Evolutionary conservation across 2,113 vertebrate species (phyloP), one percentile per base, ranked within the genome.

Genomic region (Vidua chalybeata): DNA sequence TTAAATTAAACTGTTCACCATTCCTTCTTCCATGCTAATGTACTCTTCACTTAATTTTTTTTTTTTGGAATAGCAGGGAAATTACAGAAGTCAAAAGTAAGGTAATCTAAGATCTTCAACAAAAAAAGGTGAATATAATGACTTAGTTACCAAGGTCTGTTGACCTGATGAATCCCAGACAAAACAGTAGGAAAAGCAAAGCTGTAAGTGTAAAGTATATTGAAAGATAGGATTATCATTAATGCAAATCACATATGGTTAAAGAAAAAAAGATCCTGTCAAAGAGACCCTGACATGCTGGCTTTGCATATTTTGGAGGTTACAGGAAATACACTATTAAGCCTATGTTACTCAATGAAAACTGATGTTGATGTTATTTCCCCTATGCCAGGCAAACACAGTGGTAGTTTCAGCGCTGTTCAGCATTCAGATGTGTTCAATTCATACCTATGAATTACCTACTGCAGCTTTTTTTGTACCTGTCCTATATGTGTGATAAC

Each of bases 301-400:
- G 63, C 45, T 94, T 83, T 69, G 35, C 6, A 3, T 76, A 33
- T 81, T 74, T 87, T 77, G 39, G 48, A 66, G 37, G 4, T 74
- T 76, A 58, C 37, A 84, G 49, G 28, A 61, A 39, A 77, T 46
- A 23, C 28, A 23, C 18, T 46, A 7, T 54, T 54, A 37, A 61
- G 37, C 63, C 9, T 45, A 14, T 76, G 43, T 73, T 43, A 66
- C 28, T 43, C 0, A 0, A 11, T 64, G 41, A 74, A 80, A 84
- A 28, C 15, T 46, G 48, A 56, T 45, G 19, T 26, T 56, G 77
- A 37, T 73, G 54, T 17, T 28, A 14, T 76, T 92, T 86, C 2
- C 4, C 10, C 1, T 45, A 22, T 18, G 20, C 62, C 24, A 16
- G 28, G 37, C 31, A 83, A 35, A n/a, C 7, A 7, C 0, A 0